Percentiles rank a stretch among this genome's conserved stretches.
Conservation (phyloP, 2,797 vertebrate species). For the Scarus forsteni region DNA sequence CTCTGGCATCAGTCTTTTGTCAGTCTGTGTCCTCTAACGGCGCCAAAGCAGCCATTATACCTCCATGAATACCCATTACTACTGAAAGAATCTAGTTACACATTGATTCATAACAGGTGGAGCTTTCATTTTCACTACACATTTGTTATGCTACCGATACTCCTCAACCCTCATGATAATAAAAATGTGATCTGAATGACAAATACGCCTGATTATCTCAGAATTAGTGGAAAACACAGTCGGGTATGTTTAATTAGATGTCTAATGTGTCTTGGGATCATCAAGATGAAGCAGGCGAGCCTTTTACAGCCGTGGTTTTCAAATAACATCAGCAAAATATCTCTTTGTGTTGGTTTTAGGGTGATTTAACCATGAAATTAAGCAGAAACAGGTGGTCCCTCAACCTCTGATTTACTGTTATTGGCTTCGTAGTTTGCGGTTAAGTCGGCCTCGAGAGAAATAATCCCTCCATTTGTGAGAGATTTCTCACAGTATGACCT, state of each 20-base stretch:
- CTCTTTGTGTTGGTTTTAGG: conserved; percentile 1
- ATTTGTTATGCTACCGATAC: neutral
- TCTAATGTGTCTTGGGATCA: neutral
- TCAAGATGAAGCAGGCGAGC: neutral
- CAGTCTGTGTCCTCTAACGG: neutral
- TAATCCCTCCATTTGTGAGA: too few relatives aligned
- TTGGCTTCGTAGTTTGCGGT: neutral
- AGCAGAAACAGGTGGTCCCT: neutral
- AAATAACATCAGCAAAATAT: conserved; percentile 7
- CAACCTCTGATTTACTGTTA: neutral
- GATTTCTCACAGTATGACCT: neutral
- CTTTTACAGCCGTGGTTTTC: conserved; percentile 9
- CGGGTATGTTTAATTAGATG: neutral
- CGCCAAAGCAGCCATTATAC: neutral
- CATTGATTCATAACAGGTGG: conserved; percentile 19
- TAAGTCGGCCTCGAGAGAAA: neutral
- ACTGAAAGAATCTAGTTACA: neutral
- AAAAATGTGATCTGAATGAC: neutral
- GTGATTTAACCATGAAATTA: neutral
- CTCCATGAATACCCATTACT: conserved; percentile 27
- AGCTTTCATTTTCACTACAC: conserved; percentile 3
- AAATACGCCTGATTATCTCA: neutral
- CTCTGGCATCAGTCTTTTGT: conserved; percentile 35
- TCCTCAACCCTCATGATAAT: conserved; percentile 14
- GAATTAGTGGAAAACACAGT: neutral